Conservation (phyloP, 2,113 vertebrate genomes). For the Carollia perspicillata region DNA sequence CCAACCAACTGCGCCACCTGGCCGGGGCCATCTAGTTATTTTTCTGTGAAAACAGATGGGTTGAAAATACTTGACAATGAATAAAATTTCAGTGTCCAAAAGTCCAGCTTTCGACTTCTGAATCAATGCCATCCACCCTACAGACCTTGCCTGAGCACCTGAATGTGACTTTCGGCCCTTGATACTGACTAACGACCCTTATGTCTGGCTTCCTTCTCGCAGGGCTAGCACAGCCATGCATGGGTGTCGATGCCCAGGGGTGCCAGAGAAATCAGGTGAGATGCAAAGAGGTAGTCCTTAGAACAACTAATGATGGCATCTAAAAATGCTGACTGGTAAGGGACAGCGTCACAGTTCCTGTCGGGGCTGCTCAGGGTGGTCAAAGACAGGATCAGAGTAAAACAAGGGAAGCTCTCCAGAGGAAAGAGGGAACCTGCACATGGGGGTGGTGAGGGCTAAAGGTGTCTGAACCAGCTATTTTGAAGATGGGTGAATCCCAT, state of each 20-base stretch:
- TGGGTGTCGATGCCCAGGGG: background rate
- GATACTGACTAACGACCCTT: background rate
- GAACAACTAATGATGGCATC: background rate
- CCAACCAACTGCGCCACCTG: too few species aligned
- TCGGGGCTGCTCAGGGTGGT: accelerated
- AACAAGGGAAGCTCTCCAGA: background rate
- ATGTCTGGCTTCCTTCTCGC: background rate
- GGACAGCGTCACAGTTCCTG: background rate
- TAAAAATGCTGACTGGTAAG: background rate
- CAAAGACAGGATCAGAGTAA: background rate
- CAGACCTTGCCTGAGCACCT: background rate
- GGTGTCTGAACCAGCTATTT: background rate
- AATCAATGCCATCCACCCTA: background rate
- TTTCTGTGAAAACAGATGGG: background rate
- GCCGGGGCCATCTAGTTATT: background rate
- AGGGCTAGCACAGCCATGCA: too few species aligned
- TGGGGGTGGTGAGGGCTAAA: too few species aligned
- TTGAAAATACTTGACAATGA: background rate
- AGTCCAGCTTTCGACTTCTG: background rate
- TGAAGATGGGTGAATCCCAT: background rate
- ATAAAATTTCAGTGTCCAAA: background rate
- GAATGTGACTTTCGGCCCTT: background rate
- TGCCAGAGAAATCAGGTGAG: background rate
- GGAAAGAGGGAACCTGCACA: background rate
- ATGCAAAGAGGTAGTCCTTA: background rate